Base-by-base conservation (phyloP, 2,113 vertebrate species). In the Oncorhynchus kisutch region DNA sequence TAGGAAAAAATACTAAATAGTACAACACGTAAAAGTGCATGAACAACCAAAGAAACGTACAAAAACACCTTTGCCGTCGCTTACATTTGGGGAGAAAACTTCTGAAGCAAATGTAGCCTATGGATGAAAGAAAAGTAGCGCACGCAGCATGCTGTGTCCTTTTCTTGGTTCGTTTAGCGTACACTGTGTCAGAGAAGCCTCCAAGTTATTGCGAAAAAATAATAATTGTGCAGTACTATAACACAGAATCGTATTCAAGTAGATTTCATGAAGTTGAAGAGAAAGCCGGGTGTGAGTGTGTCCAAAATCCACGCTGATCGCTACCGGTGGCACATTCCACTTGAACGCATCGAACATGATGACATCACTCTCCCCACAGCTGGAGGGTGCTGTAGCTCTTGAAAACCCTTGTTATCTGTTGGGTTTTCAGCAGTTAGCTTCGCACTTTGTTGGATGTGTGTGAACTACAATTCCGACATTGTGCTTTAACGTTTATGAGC, bases 281-380 rank as follows among this genome's bases (percentile, higher is more conserved):
- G 29, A 45, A 68, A 68, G 67, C 67, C 67, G 67, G 67, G 31
- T 68, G 31, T 68, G 51, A 54, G 51, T 54, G 29, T 39, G 18
- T 68, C 18, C 29, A 20, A 34, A 8, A 67, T 22, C 59, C 65
- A 29, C 66, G 31, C 27, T 14, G 18, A 18, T 67, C 16, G 49
- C 14, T 51, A 14, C 12, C 4, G 16, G 12, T 29, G 31, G 20
- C 20, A 68, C 9, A 39, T 31, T 11, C 31, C 29, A 24, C 59
- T 45, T n/a, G 67, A 68, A 18, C 8, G 67, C 29, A 34, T n/a
- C 31, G 25, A 29, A 5, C 59, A 62, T 20, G 29, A 76, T 79
- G 66, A 79, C 77, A 59, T 82, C 60, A 70, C 64, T 59, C 34
- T 51, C n/a, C 49, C 24, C 7, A 60, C 57, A 31, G 71, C 67